Base-by-base conservation (phyloP, 2,797 vertebrate genomes). In the Phylloscopus collybita region DNA sequence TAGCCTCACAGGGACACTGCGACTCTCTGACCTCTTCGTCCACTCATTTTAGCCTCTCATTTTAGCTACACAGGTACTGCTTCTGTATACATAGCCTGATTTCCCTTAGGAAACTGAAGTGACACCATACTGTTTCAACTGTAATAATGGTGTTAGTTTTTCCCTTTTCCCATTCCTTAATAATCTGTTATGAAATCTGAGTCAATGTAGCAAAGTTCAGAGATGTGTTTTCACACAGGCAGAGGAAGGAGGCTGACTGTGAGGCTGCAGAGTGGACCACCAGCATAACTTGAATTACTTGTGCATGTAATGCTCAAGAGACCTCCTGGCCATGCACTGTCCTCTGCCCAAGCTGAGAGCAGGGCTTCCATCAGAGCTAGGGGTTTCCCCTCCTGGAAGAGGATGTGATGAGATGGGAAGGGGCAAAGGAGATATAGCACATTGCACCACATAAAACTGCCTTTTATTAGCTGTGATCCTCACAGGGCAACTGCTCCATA, bases 261-360 rank as follows among this genome's bases (percentile, higher is more conserved):
- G 45, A 44, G 1, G 1, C 16, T 40, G 27, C 25, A 51, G 50
- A 34, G 45, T n/a, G 6, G 9, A 20, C 19, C 1, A 1, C 9
- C 36, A 67, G 19, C 22, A 18, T 5, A 26, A 30, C 16, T n/a
- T 51, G 11, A 26, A 19, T 40, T 40, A 40, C 5, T 10, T 36
- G 4, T 67, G 12, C 34, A 51, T 10, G 16, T 32, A 53, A 49
- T 13, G 36, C 9, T 12, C 19, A 23, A 14, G 50, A 42, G 16
- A 11, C 27, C 13, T 73, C n/a, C 42, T 32, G 50, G 25, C 40
- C 16, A 14, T 8, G 10, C 20, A 25, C n/a, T 44, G 13, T 54
- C 21, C 21, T 38, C 26, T 60, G n/a, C 19, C 30, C 50, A 69
- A 32, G 16, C 4, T 29, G 5, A 22, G 3, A 81, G 12, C 0